A percentile compares a stretch with the other conserved stretches of the same genome.
These are phyloP conservation scores for Miniopterus natalensis DNA, from an alignment of 2,113 vertebrate genomes.

Conservation along the genomic window DNA sequence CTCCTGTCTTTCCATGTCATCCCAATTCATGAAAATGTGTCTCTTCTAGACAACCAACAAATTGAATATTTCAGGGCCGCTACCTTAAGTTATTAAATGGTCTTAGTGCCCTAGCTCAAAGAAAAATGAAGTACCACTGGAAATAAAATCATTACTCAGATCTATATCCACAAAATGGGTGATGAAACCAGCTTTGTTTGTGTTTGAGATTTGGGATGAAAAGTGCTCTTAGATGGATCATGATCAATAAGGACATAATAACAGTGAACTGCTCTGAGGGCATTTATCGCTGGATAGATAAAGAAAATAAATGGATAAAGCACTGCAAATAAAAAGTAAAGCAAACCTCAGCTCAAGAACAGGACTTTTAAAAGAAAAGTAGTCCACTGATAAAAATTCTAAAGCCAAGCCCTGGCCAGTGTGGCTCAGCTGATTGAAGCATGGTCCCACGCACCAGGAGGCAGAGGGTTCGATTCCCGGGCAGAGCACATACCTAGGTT, in stretches of 20 bases:
- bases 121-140: not conserved
- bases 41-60: not conserved
- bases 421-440: not conserved
- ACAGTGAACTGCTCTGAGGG: not conserved
- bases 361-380: slow-evolving; percentile 9
- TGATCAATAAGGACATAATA: slow-evolving; percentile 20
- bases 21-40: not conserved
- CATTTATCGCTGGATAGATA: not conserved
- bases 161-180: not conserved
- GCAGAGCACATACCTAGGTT: not conserved
- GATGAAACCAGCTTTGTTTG: slow-evolving; percentile 17
- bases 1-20: not conserved
- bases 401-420: not conserved
- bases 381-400: not conserved
- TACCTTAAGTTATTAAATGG: slow-evolving; percentile 24
- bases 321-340: slow-evolving; percentile 6
- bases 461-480: not conserved
- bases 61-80: slow-evolving; percentile 18
- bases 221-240: not conserved
- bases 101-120: not conserved
- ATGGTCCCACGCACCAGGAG: not conserved
- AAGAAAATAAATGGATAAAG: not conserved
- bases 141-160: slow-evolving; percentile 24
- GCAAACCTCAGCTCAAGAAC: not conserved
- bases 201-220: slow-evolving; percentile 18